Evolutionary conservation across 2,888 invertebrate species (phyloP).

Genomic region (Piscicola geometra): DNA sequence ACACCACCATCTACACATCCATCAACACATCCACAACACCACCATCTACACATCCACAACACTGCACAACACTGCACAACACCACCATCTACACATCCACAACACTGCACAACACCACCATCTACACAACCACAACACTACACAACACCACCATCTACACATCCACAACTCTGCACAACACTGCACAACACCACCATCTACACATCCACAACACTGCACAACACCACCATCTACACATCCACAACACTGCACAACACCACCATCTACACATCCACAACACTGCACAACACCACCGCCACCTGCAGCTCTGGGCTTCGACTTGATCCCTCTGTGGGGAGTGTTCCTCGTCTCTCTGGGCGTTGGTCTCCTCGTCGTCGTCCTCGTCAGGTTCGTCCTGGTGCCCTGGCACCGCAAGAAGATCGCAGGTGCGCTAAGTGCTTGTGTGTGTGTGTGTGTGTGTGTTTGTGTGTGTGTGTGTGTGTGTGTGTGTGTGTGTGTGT

Average conservation of each 20-base stretch:
- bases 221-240: neutral
- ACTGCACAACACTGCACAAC: too few species aligned
- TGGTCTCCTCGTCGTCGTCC: constrained; percentile 67
- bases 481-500: too few species aligned
- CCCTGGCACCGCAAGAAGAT: constrained; percentile 59
- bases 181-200: neutral
- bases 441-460: too few species aligned
- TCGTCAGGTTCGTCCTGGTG: constrained; percentile 73
- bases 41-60: too few species aligned
- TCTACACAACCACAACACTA: too few species aligned
- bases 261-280: neutral
- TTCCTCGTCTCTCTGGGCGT: constrained; percentile 65
- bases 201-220: neutral
- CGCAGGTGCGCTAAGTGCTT: constrained; percentile 39
- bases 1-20: too few species aligned
- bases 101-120: too few species aligned
- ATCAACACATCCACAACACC: too few species aligned
- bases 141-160: neutral
- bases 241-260: neutral
- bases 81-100: too few species aligned
- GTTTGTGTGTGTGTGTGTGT: too few species aligned
- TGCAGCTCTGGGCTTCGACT: constrained; percentile 81
- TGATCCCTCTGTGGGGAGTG: constrained; percentile 80
- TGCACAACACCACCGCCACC: neutral
- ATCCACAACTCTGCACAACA: neutral